Conservation (phyloP, 2,888 invertebrate genomes). For the Orthonychiurus folsomi region DNA sequence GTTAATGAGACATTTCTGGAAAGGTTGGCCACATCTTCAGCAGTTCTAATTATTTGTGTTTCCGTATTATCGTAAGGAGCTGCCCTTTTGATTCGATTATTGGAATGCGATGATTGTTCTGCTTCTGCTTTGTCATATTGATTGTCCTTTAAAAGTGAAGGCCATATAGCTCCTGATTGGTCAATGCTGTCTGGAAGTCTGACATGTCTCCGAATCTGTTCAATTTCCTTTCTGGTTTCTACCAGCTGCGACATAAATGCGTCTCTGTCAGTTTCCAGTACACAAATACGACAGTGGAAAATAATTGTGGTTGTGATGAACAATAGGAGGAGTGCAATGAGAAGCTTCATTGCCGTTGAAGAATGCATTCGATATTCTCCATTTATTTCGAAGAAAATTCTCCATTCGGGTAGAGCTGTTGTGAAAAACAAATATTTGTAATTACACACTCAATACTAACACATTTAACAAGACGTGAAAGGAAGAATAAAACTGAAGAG, state of each 20-base stretch:
- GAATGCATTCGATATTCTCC: background rate
- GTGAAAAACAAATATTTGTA: background rate
- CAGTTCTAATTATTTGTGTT: background rate
- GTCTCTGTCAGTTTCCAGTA: constrained; percentile 3
- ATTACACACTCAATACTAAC: background rate
- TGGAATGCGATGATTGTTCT: background rate
- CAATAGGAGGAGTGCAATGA: background rate
- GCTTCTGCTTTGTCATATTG: background rate
- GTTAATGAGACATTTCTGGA: background rate
- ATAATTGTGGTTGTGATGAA: background rate
- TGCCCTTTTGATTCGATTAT: background rate
- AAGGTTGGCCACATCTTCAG: background rate
- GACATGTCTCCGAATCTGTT: too few relatives aligned
- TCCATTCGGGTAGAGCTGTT: background rate
- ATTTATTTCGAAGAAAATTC: background rate
- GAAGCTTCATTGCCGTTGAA: background rate
- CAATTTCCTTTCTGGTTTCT: background rate
- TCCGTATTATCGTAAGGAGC: background rate
- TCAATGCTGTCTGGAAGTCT: too few relatives aligned
- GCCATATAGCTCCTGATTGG: too few relatives aligned
- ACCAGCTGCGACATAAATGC: background rate
- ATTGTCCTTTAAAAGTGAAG: background rate
- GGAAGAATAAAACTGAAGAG: too few relatives aligned
- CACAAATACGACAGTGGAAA: background rate
- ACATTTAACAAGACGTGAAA: background rate